Base-by-base conservation (phyloP, 2,797 vertebrate genomes). In the Gallinago nigripennis region DNA sequence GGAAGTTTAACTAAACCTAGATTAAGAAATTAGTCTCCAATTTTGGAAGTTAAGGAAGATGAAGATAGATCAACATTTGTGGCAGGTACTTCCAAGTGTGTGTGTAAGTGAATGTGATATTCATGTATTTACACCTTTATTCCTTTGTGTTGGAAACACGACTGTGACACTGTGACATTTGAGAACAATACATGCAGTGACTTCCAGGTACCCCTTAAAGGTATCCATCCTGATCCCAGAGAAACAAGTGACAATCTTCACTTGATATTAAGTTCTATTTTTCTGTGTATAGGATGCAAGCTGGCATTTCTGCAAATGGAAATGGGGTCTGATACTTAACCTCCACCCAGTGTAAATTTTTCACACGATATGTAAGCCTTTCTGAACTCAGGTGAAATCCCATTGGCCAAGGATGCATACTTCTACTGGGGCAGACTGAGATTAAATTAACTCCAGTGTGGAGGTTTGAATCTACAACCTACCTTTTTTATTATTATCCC, bases 1-100 rank as follows among this genome's bases (percentile, higher is more conserved):
- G 78, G 92, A 98, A 97, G 91, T 97, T 98, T 97, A 98, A 98
- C 97, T 94, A 97, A 98, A 95, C 86, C 92, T 66, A 75, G 92
- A 96, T 97, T 96, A 97, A 96, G 92, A 95, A 98, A 95, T 89
- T 57, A 50, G 6, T 31, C 86, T 96, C 78, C 37, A 73, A 16
- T 90, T 96, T 86, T 88, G 51, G 85, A 97, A 97, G 65, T 92
- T 73, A 95, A 70, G 78, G 71, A 83, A 71, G 35, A 87, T 50
- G 50, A 92, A 56, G 17, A 19, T n/a, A 88, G 69, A 66, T 86
- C 91, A 91, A 53, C 50, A 71, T 28, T 83, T 69, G 48, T 63
- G 73, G 60, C 4, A 43, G 50, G 56, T 30, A 33, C 3, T 69
- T 58, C 35, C 31, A 79, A 57, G 16, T 1, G 3, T 3, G 11